Percentiles rank a stretch among this genome's conserved stretches.
These are phyloP conservation scores for zebrafish (Danio rerio) DNA, from an alignment of 2,113 vertebrate genomes.

Conservation along the genomic window DNA sequence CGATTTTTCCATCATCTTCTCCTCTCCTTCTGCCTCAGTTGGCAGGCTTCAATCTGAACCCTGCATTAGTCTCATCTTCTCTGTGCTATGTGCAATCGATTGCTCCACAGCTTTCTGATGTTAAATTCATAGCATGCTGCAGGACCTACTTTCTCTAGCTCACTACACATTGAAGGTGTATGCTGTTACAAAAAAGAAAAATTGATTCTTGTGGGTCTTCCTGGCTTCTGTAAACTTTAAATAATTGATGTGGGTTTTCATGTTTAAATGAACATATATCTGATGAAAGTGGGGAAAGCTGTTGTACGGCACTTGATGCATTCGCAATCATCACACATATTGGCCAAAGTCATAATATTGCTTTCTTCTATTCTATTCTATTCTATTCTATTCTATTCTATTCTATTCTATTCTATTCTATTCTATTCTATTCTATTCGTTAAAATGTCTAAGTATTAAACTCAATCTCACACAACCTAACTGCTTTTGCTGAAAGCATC, in stretches of 20 bases:
- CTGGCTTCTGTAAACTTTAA: conserved; percentile 36
- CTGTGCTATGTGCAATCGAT: conserved; percentile 68
- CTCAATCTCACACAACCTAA: too few relatives aligned
- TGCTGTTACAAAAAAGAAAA: conserved; percentile 38
- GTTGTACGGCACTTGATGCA: conserved; percentile 9
- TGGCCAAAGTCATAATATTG: neutral
- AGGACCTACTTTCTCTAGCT: conserved; percentile 53
- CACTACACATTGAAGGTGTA: conserved; percentile 64
- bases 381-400: too few relatives aligned
- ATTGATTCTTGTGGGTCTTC: conserved; percentile 54
- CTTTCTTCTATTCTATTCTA: neutral
- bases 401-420: too few relatives aligned
- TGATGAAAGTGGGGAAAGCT: conserved; percentile 22
- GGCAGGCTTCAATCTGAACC: conserved; percentile 54
- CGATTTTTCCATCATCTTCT: conserved; percentile 60
- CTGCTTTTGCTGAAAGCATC: too few relatives aligned
- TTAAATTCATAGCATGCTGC: conserved; percentile 65
- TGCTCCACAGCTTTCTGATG: conserved; percentile 59
- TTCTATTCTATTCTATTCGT: too few relatives aligned
- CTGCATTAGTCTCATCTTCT: conserved; percentile 68
- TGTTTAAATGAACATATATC: conserved; percentile 8
- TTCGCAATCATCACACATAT: neutral
- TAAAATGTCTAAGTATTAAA: too few relatives aligned
- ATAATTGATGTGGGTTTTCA: conserved; percentile 48
- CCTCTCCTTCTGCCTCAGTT: conserved; percentile 51